Evolutionary conservation across 2,888 invertebrate genomes (phyloP), one percentile per base, ranked within the genome.

Genomic region (Epiblema foenella): DNA sequence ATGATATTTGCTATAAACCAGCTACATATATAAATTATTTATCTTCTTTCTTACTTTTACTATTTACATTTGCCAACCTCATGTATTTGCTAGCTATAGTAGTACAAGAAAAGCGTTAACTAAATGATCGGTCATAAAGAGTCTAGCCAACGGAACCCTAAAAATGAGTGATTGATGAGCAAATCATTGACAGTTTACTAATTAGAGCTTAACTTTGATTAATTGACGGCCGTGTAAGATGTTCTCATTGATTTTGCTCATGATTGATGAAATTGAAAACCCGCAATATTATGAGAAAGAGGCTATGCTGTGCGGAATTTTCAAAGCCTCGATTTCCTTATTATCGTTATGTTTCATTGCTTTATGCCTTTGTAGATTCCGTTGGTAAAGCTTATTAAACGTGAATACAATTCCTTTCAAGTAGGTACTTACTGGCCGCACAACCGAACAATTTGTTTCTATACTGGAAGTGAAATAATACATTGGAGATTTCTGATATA

Each of bases 121-220:
- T 29, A 17, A 33, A 33, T 29, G 7, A 51, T 12, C 18, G 11
- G 52, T n/a, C n/a, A 37, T 17, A 63, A 52, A 37, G 12, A 54
- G 9, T 3, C 12, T 56, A 9, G 0, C n/a, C 12, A 24, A 39
- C n/a, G 17, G 51, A 49, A 59, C 51, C 59, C 3, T 49, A 57
- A 63, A 64, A 63, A 69, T 33, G 20, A 17, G 33, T 52, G 69
- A 69, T 69, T 69, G 57, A 69, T 69, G 69, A 58, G 51, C 49
- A 64, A 37, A 63, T 63, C 51, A 64, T 69, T 64, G 62, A 68
- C 68, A 68, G 60, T 60, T 68, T 69, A 69, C 57, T 69, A 64
- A 57, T 69, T 58, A 58, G 51, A 58, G 64, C 39, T 64, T 64
- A 69, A 57, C 56, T 56, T 69, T 69, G 69, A 69, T 69, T 69